These are phyloP conservation scores for Plusia festucae DNA, from an alignment of 2,888 invertebrate genomes.

Conservation along the genomic window DNA sequence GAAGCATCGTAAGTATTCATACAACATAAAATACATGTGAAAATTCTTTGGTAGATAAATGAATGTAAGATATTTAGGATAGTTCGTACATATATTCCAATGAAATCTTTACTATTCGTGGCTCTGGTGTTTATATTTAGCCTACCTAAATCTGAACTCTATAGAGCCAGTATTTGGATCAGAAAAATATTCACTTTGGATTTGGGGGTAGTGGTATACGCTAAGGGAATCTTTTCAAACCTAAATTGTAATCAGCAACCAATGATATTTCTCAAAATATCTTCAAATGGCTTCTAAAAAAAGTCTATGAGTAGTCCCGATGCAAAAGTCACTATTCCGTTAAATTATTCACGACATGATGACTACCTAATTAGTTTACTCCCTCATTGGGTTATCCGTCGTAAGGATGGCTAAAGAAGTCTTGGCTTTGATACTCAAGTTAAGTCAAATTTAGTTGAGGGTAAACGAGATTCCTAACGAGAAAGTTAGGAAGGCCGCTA, in stretches of 20 bases:
- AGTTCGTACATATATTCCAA: no score
- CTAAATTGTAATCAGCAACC: neutral
- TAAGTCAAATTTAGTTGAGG: neutral
- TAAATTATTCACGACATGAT: conserved; percentile 7
- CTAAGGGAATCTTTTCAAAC: no score
- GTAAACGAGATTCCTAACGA: neutral
- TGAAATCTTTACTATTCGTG: neutral
- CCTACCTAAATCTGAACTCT: neutral
- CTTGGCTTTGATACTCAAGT: conserved; percentile 2
- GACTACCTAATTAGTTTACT: conserved; percentile 7
- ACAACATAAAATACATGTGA: no score
- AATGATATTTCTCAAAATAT: neutral
- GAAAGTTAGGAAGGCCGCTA: neutral
- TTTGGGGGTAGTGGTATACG: no score
- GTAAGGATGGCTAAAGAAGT: neutral
- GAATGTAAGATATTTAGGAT: no score
- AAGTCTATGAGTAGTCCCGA: neutral
- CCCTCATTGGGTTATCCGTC: conserved; percentile 2
- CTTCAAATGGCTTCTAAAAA: neutral
- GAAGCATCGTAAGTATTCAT: neutral
- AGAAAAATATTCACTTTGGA: neutral
- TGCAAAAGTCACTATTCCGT: neutral
- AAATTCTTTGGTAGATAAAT: no score
- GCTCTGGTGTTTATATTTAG: neutral
- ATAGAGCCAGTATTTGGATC: neutral